A percentile compares a stretch with the other conserved stretches of the same genome.
phyloP scores from a whole-genome alignment of 2,888 invertebrate genomes.

The Cremastinae sp. region DNA sequence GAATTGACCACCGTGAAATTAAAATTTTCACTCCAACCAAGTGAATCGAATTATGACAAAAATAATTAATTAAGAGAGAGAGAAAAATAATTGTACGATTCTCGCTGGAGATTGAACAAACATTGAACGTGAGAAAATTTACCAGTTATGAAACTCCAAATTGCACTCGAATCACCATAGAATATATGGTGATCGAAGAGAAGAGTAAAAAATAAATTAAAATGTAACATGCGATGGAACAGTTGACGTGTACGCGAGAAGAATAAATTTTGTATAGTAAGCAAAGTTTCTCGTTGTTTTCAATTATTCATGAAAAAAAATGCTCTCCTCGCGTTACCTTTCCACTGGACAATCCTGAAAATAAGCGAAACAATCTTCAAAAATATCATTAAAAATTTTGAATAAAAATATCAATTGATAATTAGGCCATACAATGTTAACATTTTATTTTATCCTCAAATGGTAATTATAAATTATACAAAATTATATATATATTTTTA shows the following conservation, averaged over 20 bases:
- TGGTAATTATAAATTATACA: constrained; percentile 77
- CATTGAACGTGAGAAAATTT: constrained; percentile 18
- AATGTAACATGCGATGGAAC: constrained; percentile 44
- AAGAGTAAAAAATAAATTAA: constrained; percentile 34
- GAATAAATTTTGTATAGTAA: constrained; percentile 64
- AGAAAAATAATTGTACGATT: neutral
- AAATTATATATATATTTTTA: constrained; percentile 71
- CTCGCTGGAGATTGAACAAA: constrained; percentile 5
- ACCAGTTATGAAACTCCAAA: constrained; percentile 9
- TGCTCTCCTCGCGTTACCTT: neutral
- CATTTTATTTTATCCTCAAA: constrained; percentile 73
- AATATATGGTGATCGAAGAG: constrained; percentile 17
- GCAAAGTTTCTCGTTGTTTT: constrained; percentile 22
- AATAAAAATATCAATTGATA: constrained; percentile 39
- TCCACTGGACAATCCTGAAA: constrained; percentile 5
- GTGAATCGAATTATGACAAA: neutral
- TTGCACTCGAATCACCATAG: constrained; percentile 13
- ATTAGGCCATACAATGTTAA: constrained; percentile 74
- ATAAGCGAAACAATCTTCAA: constrained; percentile 14
- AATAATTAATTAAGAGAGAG: constrained; percentile 6
- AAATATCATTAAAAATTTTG: constrained; percentile 10
- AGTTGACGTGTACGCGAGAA: constrained; percentile 44
- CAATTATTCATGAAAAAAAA: neutral
- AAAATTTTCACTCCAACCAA: too few species aligned
- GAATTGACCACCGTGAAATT: neutral